phyloP scores from a whole-genome alignment of 2,888 invertebrate species.

The Tachina lurida region DNA sequence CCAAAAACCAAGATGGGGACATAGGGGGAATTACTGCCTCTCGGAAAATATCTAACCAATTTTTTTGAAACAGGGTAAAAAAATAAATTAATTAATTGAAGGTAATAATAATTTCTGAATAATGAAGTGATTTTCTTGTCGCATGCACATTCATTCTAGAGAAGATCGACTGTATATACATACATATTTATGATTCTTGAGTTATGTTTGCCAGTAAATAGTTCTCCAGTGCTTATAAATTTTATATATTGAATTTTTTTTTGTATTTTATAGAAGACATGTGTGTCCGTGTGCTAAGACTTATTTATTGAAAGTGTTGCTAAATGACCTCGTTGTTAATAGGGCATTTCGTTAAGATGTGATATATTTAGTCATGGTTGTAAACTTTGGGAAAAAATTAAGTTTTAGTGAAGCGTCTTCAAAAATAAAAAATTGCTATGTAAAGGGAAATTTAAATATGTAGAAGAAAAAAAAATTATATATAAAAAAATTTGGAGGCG shows the following conservation, averaged over 20 bases:
- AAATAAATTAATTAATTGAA: too few relatives aligned
- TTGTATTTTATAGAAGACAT: conserved; percentile 10
- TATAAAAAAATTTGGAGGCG: too few relatives aligned
- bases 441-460: too few relatives aligned
- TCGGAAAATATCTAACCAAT: too few relatives aligned
- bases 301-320: conserved; percentile 31
- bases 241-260: neutral
- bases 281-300: conserved; percentile 17
- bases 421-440: neutral
- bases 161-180: neutral
- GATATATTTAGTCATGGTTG: neutral
- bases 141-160: neutral
- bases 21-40: too few relatives aligned
- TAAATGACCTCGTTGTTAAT: conserved; percentile 19
- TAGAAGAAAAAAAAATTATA: too few relatives aligned
- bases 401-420: neutral
- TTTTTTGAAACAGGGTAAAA: too few relatives aligned
- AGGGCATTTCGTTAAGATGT: neutral
- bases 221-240: conserved; percentile 3
- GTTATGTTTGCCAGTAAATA: neutral
- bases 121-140: too few relatives aligned
- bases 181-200: conserved; percentile 6
- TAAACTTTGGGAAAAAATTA: neutral
- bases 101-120: too few relatives aligned
- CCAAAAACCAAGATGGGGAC: too few relatives aligned